phyloP scores from a whole-genome alignment of 2,888 invertebrate species.

The Acronicta psi region DNA sequence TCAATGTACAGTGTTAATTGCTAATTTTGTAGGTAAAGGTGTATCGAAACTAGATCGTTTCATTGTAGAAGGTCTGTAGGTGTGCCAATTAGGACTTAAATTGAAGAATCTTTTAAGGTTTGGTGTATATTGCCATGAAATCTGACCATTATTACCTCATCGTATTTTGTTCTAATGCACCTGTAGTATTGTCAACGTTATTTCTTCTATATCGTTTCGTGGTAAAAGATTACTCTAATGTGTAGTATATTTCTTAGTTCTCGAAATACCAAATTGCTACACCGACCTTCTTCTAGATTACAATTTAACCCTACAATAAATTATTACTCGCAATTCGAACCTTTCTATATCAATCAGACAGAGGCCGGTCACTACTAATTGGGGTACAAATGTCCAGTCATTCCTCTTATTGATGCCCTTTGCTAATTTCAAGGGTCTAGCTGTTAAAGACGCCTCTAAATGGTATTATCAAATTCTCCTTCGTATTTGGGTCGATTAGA shows the following conservation, averaged over 20 bases:
- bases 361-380: constrained; percentile 59
- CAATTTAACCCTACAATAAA: constrained; percentile 49
- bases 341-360: constrained; percentile 52
- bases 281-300: constrained; percentile 22
- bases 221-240: too few species aligned
- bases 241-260: background rate
- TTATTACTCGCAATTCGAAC: constrained; percentile 51
- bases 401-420: constrained; percentile 66
- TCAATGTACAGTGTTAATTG: constrained; percentile 35
- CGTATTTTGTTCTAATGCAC: too few species aligned
- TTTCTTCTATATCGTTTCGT: too few species aligned
- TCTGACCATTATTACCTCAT: too few species aligned
- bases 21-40: constrained; percentile 23
- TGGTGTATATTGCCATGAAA: too few species aligned
- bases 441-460: constrained; percentile 37
- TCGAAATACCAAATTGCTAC: constrained; percentile 37
- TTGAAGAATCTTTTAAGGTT: too few species aligned
- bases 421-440: constrained; percentile 61
- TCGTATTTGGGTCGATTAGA: constrained; percentile 40
- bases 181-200: too few species aligned
- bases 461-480: constrained; percentile 39
- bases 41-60: constrained; percentile 15
- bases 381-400: constrained; percentile 67
- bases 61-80: too few species aligned
- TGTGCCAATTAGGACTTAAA: too few species aligned